Percentiles rank a stretch among this genome's conserved stretches.
Conservation (phyloP, 2,113 vertebrate genomes). For the Daboia siamensis region DNA sequence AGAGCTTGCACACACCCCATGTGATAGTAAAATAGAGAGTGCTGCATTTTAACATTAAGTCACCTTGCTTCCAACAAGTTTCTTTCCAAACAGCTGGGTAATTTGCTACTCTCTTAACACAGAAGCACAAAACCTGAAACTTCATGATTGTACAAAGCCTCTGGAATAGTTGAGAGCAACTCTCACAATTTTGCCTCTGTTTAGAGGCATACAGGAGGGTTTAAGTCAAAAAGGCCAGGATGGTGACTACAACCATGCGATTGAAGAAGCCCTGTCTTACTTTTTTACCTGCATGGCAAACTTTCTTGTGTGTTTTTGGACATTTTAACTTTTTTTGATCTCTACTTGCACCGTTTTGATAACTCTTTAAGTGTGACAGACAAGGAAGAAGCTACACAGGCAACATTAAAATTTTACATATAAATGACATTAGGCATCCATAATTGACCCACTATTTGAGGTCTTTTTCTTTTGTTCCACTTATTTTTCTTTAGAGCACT, state of each 20-base stretch:
- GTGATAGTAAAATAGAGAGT: background rate
- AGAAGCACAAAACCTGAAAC: background rate
- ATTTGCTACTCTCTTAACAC: background rate
- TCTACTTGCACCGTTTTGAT: background rate
- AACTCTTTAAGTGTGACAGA: background rate
- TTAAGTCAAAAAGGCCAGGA: background rate
- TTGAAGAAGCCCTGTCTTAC: background rate
- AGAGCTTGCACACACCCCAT: background rate
- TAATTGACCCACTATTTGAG: background rate
- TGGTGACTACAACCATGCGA: background rate
- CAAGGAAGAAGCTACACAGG: background rate
- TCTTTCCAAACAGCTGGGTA: background rate
- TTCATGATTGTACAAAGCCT: background rate
- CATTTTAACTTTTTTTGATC: background rate
- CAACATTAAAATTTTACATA: background rate
- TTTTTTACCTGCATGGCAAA: background rate
- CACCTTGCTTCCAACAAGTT: background rate
- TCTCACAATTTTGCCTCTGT: background rate
- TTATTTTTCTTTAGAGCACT: background rate
- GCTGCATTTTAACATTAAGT: background rate
- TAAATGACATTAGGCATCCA: background rate
- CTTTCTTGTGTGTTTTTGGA: background rate
- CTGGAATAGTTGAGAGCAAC: background rate
- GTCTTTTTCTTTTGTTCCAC: background rate
- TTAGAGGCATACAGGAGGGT: background rate